Conservation (phyloP, 1,140 invertebrate species). For the Leptopilina clavipes region DNA sequence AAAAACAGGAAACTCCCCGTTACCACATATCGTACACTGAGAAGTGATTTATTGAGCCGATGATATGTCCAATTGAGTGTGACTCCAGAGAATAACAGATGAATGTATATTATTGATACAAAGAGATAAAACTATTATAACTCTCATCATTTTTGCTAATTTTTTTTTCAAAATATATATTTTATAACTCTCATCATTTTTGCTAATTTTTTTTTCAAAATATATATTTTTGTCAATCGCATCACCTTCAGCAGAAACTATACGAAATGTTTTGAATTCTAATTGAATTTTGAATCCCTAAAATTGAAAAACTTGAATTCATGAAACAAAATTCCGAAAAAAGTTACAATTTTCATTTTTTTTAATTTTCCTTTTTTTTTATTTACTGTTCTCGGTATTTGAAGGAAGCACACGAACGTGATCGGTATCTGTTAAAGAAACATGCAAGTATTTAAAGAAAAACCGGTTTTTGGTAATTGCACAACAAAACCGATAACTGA, state of each 20-base stretch:
- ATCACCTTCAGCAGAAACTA: no score
- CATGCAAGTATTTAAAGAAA: constrained; percentile 51
- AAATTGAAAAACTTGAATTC: no score
- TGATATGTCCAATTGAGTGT: constrained; percentile 55
- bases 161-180: no score
- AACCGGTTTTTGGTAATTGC: constrained; percentile 59
- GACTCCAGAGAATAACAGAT: background rate
- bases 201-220: no score
- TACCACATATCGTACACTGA: constrained; percentile 39
- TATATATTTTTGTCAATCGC: no score
- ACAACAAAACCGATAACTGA: constrained; percentile 56
- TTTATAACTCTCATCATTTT: no score
- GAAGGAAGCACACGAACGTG: background rate
- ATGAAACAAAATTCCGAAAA: no score
- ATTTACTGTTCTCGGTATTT: background rate
- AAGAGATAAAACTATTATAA: background rate
- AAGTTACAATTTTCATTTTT: background rate
- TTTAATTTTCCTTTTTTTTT: background rate
- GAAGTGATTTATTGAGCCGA: constrained; percentile 62
- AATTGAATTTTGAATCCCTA: no score
- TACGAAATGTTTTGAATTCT: no score
- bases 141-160: background rate
- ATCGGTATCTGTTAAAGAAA: constrained; percentile 16
- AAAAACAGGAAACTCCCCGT: constrained; percentile 64
- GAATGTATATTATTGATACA: constrained; percentile 9